Percentiles rank a stretch among this genome's conserved stretches.
Conservation (phyloP, 2,113 vertebrate species). For the Camelus dromedarius region DNA sequence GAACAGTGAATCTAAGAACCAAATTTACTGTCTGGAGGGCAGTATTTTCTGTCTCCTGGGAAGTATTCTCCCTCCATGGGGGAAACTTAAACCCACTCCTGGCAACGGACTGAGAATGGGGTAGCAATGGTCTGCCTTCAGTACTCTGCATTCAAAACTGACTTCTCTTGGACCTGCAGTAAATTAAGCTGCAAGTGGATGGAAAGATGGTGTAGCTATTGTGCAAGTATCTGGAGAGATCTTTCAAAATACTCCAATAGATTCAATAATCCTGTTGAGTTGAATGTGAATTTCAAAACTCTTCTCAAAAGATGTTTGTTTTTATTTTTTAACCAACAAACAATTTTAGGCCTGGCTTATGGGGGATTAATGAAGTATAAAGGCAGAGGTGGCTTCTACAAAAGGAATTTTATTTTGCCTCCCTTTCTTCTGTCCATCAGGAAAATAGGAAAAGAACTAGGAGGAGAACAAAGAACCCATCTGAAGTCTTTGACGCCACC, state of each 20-base stretch:
- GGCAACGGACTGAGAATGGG: not conserved
- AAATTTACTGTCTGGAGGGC: not conserved
- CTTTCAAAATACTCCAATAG: slow-evolving; percentile 18
- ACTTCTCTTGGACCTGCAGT: slow-evolving; percentile 2
- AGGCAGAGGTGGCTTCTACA: not conserved
- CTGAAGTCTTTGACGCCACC: not conserved
- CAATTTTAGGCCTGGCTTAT: not conserved
- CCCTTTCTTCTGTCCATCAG: not conserved
- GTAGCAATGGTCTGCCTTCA: not conserved
- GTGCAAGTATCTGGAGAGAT: not conserved
- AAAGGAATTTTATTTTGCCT: not conserved
- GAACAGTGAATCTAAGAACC: slow-evolving; percentile 56
- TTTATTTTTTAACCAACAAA: slow-evolving; percentile 45
- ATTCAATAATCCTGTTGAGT: not conserved
- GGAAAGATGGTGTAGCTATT: not conserved
- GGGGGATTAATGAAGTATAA: slow-evolving; percentile 35
- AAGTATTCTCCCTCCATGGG: not conserved
- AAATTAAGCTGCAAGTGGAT: not conserved
- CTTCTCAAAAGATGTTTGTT: not conserved
- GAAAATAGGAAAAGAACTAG: not conserved
- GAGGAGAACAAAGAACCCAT: not conserved
- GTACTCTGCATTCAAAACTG: not conserved
- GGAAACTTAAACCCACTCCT: not conserved
- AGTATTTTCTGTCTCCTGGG: not conserved
- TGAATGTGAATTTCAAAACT: slow-evolving; percentile 45